Base-by-base conservation (phyloP, 2,888 invertebrate species). In the Epinotia nisella region DNA sequence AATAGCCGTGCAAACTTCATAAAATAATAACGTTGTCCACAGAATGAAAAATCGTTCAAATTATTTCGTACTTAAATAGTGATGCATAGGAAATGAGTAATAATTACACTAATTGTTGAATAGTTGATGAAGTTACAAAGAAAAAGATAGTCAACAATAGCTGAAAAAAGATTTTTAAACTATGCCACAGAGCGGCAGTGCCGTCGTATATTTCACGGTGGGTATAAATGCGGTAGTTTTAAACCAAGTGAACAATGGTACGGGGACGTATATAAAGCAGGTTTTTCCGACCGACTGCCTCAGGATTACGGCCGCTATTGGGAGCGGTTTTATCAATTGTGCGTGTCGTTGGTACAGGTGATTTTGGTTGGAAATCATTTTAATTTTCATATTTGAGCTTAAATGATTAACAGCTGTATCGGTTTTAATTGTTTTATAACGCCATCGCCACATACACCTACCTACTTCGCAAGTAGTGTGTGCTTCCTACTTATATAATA, bases 311-410 rank as follows among this genome's bases (percentile, higher is more conserved):
- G 65, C 5, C 29, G 29, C 41, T 56, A 66, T 66, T 55, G 17
- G 61, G 51, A 56, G 39, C 45, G 58, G 45, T 45, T 60, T 69
- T 60, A 60, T 53, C 68, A 51, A 60, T 60, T 21, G 60, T 51
- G 51, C 59, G 49, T 69, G 39, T 19, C 19, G 39, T 21, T 61
- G 9, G 11, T n/a, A 29, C 21, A 21, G 21, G 49, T 15, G 29
- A 58, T 53, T 69, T 59, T 49, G 19, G 19, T 49, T 35, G 51
- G 60, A 11, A 60, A 56, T 51, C 13, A 61, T 61, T 45, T 61
- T 24, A 41, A 61, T 61, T 51, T 24, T 51, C 49, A 7, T n/a
- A 9, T 29, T 35, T 51, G 9, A 29, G 56, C n/a, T 58, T 15
- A 29, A 24, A 9, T 24, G 7, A 7, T 11, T 7, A 56, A 53